Percentiles rank a stretch among this genome's conserved stretches.
Evolutionary conservation across 2,888 invertebrate genomes (phyloP).

Genomic region (Athalia rosae): DNA sequence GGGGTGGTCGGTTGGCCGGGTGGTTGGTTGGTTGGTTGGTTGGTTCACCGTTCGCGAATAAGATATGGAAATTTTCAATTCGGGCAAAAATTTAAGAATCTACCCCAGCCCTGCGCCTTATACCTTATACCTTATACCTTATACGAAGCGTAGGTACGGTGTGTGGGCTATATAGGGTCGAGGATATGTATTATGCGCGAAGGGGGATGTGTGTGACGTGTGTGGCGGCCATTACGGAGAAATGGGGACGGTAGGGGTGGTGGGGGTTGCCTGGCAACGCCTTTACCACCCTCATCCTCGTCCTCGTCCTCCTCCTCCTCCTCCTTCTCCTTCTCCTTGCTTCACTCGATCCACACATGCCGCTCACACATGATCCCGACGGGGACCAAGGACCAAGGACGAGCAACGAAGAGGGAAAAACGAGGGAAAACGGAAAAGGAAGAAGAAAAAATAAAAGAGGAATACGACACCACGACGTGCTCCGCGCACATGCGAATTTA

Average conservation of each 20-base stretch:
- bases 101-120: slow-evolving; percentile 54
- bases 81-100: slow-evolving; percentile 66
- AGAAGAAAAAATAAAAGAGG: not conserved
- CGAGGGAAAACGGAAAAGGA: not conserved
- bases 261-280: slow-evolving; percentile 71
- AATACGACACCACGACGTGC: not conserved
- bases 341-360: slow-evolving; percentile 38
- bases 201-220: slow-evolving; percentile 66
- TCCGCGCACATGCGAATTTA: not conserved
- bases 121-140: too few relatives aligned
- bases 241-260: slow-evolving; percentile 65
- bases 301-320: slow-evolving; percentile 53
- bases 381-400: not conserved
- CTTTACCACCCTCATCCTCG: slow-evolving; percentile 54
- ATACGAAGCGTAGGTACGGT: slow-evolving; percentile 46
- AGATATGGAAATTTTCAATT: slow-evolving; percentile 64
- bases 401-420: not conserved
- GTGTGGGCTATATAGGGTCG: slow-evolving; percentile 49
- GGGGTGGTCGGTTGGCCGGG: slow-evolving; percentile 41
- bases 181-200: slow-evolving; percentile 64
- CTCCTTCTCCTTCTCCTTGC: slow-evolving; percentile 41
- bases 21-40: slow-evolving; percentile 57
- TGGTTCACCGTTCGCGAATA: slow-evolving; percentile 49
- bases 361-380: slow-evolving; percentile 13
- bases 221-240: slow-evolving; percentile 57